A percentile compares a stretch with the other conserved stretches of the same genome.
Conservation (phyloP, 2,797 vertebrate species). For the Mormyrus proboscirostris region DNA sequence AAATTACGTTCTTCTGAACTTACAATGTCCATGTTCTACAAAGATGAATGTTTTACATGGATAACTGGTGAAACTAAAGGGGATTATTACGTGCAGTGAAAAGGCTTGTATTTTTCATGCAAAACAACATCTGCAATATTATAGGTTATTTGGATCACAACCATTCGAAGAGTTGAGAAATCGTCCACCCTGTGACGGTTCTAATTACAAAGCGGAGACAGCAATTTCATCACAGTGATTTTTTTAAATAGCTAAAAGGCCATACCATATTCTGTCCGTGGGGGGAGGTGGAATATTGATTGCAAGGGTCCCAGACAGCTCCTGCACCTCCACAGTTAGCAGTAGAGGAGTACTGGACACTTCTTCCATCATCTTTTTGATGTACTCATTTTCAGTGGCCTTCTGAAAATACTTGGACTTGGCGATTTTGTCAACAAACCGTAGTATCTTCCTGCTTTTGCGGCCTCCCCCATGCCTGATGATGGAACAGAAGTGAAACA, state of each 20-base stretch:
- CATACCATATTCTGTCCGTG: conserved; percentile 80
- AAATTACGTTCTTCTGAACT: background rate
- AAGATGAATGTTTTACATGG: background rate
- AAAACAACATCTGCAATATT: conserved; percentile 2
- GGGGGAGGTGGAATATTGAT: conserved; percentile 80
- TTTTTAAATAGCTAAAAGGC: background rate
- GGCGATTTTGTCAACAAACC: conserved; percentile 81
- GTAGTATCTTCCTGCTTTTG: conserved; percentile 76
- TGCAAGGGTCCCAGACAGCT: conserved; percentile 69
- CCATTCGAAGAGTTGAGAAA: background rate
- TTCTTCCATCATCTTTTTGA: conserved; percentile 86
- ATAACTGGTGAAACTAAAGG: background rate
- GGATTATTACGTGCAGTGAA: background rate
- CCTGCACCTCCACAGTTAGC: conserved; percentile 78
- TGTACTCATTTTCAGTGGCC: conserved; percentile 81
- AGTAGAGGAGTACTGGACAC: conserved; percentile 83
- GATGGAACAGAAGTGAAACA: conserved; percentile 40
- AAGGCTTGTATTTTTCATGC: background rate
- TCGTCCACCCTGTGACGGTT: background rate
- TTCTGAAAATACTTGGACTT: conserved; percentile 88
- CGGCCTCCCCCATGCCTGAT: conserved; percentile 53
- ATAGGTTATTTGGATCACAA: background rate
- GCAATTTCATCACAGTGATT: background rate
- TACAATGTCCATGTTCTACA: background rate
- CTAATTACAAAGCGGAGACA: background rate